A percentile compares a stretch with the other conserved stretches of the same genome.
phyloP scores from a whole-genome alignment of 2,113 vertebrate species.

The Pedetes capensis region DNA sequence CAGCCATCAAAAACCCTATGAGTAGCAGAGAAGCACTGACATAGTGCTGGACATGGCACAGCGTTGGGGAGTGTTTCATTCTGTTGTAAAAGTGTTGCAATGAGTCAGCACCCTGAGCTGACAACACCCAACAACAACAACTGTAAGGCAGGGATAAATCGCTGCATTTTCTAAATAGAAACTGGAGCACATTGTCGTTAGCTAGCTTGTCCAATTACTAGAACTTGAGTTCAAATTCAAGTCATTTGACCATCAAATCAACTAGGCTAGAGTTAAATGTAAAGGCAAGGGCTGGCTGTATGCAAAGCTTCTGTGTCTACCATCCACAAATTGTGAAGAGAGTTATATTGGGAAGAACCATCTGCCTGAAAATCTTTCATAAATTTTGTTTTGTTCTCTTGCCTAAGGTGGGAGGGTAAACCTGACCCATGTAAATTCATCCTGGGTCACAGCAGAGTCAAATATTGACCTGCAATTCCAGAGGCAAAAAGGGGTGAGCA shows the following conservation, averaged over 20 bases:
- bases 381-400: conserved; percentile 2
- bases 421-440: background rate
- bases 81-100: too few species aligned
- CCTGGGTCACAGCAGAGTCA: background rate
- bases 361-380: background rate
- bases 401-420: background rate
- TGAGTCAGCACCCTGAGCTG: too few species aligned
- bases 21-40: too few species aligned
- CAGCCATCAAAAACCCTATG: too few species aligned
- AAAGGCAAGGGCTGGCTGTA: background rate
- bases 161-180: background rate
- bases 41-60: too few species aligned
- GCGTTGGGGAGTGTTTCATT: too few species aligned
- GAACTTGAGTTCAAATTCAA: background rate
- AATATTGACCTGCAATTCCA: background rate
- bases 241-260: background rate
- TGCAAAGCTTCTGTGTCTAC: background rate
- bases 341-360: background rate
- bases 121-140: too few species aligned
- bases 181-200: background rate
- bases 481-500: background rate
- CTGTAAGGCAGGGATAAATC: background rate
- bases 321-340: background rate
- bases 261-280: background rate
- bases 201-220: background rate